Percentiles rank a stretch among this genome's conserved stretches.
Conservation (phyloP, 2,113 vertebrate genomes). For the Macrotis lagotis region DNA sequence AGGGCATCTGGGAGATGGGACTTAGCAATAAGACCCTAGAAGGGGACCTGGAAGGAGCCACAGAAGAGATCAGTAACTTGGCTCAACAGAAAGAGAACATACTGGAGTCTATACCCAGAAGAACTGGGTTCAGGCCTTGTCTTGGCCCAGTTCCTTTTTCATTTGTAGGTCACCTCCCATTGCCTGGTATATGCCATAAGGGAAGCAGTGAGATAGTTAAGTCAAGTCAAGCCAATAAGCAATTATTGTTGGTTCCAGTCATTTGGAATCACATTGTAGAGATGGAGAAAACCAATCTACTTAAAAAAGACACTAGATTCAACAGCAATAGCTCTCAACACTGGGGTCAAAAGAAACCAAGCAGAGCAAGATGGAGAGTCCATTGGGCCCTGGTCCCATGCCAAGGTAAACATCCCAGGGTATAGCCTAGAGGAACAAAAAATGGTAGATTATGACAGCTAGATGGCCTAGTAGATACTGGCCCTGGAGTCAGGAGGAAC, state of each 20-base stretch:
- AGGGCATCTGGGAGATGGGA: neutral
- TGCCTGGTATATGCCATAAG: neutral
- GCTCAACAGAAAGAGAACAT: neutral
- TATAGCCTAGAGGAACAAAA: neutral
- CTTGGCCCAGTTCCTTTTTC: neutral
- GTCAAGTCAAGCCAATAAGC: neutral
- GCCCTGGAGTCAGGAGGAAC: no score
- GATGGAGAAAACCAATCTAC: neutral
- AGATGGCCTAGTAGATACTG: no score
- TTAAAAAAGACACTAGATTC: neutral
- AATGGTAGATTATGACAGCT: no score
- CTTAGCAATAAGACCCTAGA: neutral
- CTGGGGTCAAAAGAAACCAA: neutral
- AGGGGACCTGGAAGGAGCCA: neutral
- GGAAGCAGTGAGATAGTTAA: neutral
- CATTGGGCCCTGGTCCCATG: no score
- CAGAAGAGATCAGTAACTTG: neutral
- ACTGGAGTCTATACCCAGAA: neutral
- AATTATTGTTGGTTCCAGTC: neutral
- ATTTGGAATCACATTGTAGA: neutral
- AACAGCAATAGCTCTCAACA: neutral
- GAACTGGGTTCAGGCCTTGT: neutral
- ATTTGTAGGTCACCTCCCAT: neutral
- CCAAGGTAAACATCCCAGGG: no score
- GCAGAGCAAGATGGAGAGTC: neutral